Conservation (phyloP, 2,888 invertebrate genomes). For the Gymnocheta viridis region DNA sequence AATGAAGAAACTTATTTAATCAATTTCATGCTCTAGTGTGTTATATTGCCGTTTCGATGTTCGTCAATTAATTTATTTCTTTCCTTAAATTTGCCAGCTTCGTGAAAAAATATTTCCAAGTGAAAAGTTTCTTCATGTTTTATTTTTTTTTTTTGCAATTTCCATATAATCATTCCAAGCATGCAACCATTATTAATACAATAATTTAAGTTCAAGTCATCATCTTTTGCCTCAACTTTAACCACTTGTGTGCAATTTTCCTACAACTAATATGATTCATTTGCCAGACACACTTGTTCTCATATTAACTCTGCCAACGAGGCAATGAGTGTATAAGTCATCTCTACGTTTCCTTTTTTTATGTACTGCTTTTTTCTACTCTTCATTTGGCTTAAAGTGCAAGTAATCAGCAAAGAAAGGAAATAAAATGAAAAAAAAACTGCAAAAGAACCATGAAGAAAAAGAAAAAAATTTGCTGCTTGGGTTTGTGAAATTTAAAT, state of each 20-base stretch:
- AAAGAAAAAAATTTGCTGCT: neutral
- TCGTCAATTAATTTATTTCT: neutral
- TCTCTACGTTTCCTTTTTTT: constrained; percentile 31
- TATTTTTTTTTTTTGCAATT: neutral
- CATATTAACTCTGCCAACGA: constrained; percentile 17
- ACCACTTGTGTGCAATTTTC: constrained; percentile 37
- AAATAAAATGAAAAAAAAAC: neutral
- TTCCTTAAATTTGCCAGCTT: neutral
- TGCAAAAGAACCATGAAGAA: neutral
- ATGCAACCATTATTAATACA: constrained; percentile 58
- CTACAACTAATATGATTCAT: constrained; percentile 34
- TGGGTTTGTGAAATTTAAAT: constrained; percentile 32
- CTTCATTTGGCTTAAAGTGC: constrained; percentile 42
- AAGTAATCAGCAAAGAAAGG: constrained; percentile 48
- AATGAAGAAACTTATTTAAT: neutral
- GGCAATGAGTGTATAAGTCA: constrained; percentile 36
- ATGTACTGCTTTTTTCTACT: neutral
- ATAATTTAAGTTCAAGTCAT: constrained; percentile 52
- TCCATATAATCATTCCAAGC: constrained; percentile 52
- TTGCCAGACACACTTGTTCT: constrained; percentile 26
- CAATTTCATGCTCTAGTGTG: constrained; percentile 1
- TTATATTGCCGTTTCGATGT: neutral
- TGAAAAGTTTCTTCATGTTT: neutral
- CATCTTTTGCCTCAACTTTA: constrained; percentile 28
- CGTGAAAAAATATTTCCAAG: neutral